Evolutionary conservation across 1,140 invertebrate genomes (phyloP).

Genomic region (Drosophila oshimai): DNA sequence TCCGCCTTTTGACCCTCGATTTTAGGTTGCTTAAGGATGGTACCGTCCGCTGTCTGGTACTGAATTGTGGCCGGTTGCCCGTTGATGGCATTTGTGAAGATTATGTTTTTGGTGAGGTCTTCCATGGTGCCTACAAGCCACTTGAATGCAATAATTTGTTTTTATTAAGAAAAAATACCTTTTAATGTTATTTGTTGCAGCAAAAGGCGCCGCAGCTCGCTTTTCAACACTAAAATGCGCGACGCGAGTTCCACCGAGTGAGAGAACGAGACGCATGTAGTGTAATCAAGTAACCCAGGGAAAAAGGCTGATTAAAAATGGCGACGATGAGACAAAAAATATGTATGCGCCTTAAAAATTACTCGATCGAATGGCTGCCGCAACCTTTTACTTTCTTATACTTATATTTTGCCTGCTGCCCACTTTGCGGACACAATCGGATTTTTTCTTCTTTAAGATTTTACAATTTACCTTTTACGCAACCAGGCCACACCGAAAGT

Average conservation of each 20-base stretch:
- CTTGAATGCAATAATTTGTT: slow-evolving; percentile 6
- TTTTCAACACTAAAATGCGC: slow-evolving; percentile 51
- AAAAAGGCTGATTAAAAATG: slow-evolving; percentile 76
- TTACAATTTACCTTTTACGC: slow-evolving; percentile 67
- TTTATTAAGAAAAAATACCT: not conserved
- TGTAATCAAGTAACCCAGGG: slow-evolving; percentile 34
- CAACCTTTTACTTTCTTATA: not conserved
- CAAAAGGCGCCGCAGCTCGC: slow-evolving; percentile 14
- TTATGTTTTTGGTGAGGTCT: slow-evolving; percentile 82
- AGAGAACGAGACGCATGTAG: slow-evolving; percentile 36
- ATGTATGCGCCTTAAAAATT: slow-evolving; percentile 52
- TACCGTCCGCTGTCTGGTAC: slow-evolving; percentile 81
- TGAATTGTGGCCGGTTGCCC: slow-evolving; percentile 81
- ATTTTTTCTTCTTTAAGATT: not conserved
- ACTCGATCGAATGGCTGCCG: slow-evolving; percentile 6
- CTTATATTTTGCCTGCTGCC: not conserved
- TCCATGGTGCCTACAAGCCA: slow-evolving; percentile 63
- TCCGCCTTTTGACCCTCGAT: slow-evolving; percentile 79
- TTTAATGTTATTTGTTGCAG: slow-evolving; percentile 11
- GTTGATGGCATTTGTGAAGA: slow-evolving; percentile 79
- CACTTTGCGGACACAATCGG: not conserved
- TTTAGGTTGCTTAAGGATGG: slow-evolving; percentile 80
- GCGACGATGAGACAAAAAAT: slow-evolving; percentile 72
- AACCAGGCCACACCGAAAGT: slow-evolving; percentile 61
- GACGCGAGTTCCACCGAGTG: slow-evolving; percentile 21